A percentile compares a stretch with the other conserved stretches of the same genome.
Conservation (phyloP, 1,140 invertebrate genomes). For the Arctopsyche grandis region DNA sequence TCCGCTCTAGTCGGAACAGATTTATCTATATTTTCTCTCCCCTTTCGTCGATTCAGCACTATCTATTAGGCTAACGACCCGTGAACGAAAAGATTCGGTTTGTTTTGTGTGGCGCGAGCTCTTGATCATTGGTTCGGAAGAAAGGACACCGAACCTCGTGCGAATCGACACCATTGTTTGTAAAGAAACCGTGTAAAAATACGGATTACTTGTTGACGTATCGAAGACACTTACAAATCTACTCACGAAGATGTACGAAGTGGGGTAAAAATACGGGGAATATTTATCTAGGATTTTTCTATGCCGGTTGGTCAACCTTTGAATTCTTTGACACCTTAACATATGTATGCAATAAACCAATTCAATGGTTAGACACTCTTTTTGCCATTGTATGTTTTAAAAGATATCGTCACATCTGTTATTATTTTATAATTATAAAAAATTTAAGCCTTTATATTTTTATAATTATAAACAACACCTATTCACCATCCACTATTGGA, state of each 20-base stretch:
- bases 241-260: not conserved
- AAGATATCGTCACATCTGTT: too few species aligned
- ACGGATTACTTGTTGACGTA: slow-evolving; percentile 10
- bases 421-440: too few species aligned
- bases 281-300: too few species aligned
- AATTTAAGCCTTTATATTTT: too few species aligned
- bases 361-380: too few species aligned
- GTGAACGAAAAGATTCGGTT: slow-evolving; percentile 22
- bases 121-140: slow-evolving; percentile 4
- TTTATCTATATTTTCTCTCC: slow-evolving; percentile 22
- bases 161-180: slow-evolving; percentile 21
- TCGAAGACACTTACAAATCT: not conserved
- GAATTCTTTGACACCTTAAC: too few species aligned
- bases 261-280: too few species aligned
- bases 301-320: too few species aligned
- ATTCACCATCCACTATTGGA: too few species aligned
- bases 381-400: too few species aligned
- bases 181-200: not conserved
- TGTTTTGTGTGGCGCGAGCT: not conserved
- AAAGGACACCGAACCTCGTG: not conserved
- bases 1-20: not conserved
- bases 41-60: slow-evolving; percentile 20
- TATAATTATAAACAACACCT: too few species aligned
- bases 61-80: not conserved
- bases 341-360: too few species aligned